phyloP scores from a whole-genome alignment of 1,140 invertebrate species.

The Lucilia sericata region DNA sequence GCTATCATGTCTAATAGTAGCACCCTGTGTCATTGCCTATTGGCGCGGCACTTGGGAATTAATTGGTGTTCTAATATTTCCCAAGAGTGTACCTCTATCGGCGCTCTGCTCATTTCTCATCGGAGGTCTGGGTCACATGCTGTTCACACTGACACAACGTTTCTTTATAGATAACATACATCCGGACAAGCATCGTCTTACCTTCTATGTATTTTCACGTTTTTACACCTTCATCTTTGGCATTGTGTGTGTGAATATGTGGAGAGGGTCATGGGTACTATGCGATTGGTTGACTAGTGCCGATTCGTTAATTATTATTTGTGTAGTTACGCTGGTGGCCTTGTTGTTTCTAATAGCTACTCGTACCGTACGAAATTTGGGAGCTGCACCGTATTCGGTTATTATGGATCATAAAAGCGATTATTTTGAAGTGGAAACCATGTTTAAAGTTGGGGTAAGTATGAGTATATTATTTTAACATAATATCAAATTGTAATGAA shows the following conservation, averaged over 20 bases:
- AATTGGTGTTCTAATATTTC: conserved; percentile 79
- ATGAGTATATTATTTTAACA: too few relatives aligned
- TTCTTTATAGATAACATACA: conserved; percentile 73
- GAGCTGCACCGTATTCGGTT: conserved; percentile 84
- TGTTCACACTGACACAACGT: conserved; percentile 77
- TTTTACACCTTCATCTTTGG: conserved; percentile 81
- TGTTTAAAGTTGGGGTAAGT: conserved; percentile 81
- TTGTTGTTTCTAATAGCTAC: conserved; percentile 75
- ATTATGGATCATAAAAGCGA: conserved; percentile 78
- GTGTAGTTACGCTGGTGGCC: conserved; percentile 74
- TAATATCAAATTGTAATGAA: too few relatives aligned
- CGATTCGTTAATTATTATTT: conserved; percentile 71
- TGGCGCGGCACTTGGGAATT: conserved; percentile 89
- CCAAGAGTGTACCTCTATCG: conserved; percentile 72
- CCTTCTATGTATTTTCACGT: conserved; percentile 79
- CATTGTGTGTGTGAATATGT: conserved; percentile 84
- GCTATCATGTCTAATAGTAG: conserved; percentile 78
- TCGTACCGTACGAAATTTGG: conserved; percentile 80
- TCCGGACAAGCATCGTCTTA: conserved; percentile 76
- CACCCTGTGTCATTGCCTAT: conserved; percentile 84
- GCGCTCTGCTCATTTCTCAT: conserved; percentile 75
- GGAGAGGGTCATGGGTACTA: conserved; percentile 83
- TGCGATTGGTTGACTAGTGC: conserved; percentile 79
- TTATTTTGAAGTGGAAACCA: conserved; percentile 86
- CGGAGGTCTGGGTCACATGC: conserved; percentile 76